Base-by-base conservation (phyloP, 1,140 invertebrate species). In the Armadillidium nasatum region DNA sequence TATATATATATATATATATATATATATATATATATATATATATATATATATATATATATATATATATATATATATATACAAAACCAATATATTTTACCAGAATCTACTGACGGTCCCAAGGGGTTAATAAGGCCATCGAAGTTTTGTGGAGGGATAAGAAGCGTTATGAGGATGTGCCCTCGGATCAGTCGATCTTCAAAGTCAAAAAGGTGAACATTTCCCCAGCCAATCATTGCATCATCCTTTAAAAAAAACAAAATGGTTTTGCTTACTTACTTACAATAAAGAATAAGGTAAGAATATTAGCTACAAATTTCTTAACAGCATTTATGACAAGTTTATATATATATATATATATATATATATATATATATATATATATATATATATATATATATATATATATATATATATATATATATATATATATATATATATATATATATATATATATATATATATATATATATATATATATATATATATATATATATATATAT, bases 121-220 rank as follows among this genome's bases (percentile, higher is more conserved):
- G 86, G 87, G 82, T 87, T 87, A 7, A 88, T 79, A 9, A 86
- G 73, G 54, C 87, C 86, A 80, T 88, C 86, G 80, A 85, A 83
- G 15, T 86, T 87, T 80, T 87, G 86, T 11, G 88, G 87, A 78
- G 87, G 84, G 7, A 87, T 85, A 87, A 87, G 88, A 23, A 90
- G 82, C 74, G 86, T 84, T 1, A 90, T 79, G 33, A 85, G 85
- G 6, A 85, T 82, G 80, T 87, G 86, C 6, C 86, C 88, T 76
- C 83, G 84, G 33, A 23, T 87, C 80, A 90, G 82, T 23, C 85
- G 83, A 72, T 86, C 84, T 76, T 85, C 85, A 82, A 87, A 90
- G 82, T 90, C 88, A 84, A 90, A 90, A 77, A 90, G 73, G 71
- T 87, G 87, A 6, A 90, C 79, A 82, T 89, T 90, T 15, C 87